These are phyloP conservation scores for roundworm (Caenorhabditis elegans) DNA, from an alignment of 1,140 invertebrate genomes.

Conservation along the genomic window DNA sequence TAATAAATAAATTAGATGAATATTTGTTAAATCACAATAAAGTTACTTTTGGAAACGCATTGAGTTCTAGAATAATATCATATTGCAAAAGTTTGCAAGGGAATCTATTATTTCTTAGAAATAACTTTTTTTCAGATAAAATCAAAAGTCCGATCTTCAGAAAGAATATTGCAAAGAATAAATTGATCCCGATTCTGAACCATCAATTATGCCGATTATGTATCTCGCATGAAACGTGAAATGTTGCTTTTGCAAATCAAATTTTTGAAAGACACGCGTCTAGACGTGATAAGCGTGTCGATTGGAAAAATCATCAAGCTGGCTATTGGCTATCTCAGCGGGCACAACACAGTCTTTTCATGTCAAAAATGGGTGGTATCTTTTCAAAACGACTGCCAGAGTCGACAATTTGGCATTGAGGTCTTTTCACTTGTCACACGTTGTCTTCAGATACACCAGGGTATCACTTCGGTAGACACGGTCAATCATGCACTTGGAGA, in stretches of 20 bases:
- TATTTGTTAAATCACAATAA: too few relatives aligned
- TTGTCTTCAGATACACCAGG: not conserved
- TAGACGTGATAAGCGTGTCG: not conserved
- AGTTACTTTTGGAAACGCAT: too few relatives aligned
- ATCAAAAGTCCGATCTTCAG: too few relatives aligned
- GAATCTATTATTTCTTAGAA: too few relatives aligned
- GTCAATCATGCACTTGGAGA: not conserved
- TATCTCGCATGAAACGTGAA: not conserved
- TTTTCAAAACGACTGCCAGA: not conserved
- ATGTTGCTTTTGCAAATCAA: not conserved
- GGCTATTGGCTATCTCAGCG: not conserved
- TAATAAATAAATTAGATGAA: too few relatives aligned
- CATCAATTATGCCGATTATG: too few relatives aligned
- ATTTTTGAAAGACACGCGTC: not conserved
- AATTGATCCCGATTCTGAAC: too few relatives aligned
- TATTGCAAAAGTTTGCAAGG: too few relatives aligned
- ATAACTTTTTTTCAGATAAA: too few relatives aligned
- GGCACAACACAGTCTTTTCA: not conserved
- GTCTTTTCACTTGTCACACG: slow-evolving; percentile 3
- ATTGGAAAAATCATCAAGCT: not conserved
- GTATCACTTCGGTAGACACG: not conserved
- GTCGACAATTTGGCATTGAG: not conserved
- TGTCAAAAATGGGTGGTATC: slow-evolving; percentile 3
- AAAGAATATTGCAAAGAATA: too few relatives aligned
- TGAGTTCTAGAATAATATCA: too few relatives aligned